phyloP scores from a whole-genome alignment of 2,113 vertebrate genomes.

The Pseudopodoces humilis region DNA sequence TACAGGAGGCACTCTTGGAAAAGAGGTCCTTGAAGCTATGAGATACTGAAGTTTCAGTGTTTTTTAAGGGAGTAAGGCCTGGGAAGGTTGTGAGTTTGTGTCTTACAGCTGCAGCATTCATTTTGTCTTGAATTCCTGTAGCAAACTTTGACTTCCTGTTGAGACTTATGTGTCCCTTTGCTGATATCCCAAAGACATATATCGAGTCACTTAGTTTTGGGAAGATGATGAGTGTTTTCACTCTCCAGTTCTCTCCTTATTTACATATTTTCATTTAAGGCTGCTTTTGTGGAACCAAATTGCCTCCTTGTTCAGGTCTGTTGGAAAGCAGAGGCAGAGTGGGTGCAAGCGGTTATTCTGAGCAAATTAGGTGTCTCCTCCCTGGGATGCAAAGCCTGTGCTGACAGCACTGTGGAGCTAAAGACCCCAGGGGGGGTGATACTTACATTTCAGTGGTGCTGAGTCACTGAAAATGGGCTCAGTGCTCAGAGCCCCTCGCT shows the following conservation, averaged over 20 bases:
- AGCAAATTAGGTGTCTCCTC: slow-evolving; percentile 24
- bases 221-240: neutral
- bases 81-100: slow-evolving; percentile 41
- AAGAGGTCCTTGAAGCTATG: slow-evolving; percentile 44
- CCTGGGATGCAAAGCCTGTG: neutral
- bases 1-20: slow-evolving; percentile 50
- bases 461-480: slow-evolving; percentile 1
- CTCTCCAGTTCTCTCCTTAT: neutral
- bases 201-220: fast-evolving
- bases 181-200: neutral
- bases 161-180: slow-evolving; percentile 17
- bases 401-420: neutral
- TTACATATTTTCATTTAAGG: slow-evolving; percentile 18
- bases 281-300: slow-evolving; percentile 27
- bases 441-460: neutral
- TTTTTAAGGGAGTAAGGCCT: slow-evolving; percentile 41
- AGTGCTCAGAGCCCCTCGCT: neutral
- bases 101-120: neutral
- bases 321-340: neutral
- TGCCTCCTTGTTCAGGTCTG: slow-evolving; percentile 14
- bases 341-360: neutral
- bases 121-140: neutral
- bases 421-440: slow-evolving; percentile 22
- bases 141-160: neutral
- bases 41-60: slow-evolving; percentile 45